These are phyloP conservation scores for Plectrocnemia conspersa DNA, from an alignment of 1,140 invertebrate genomes.

Conservation along the genomic window DNA sequence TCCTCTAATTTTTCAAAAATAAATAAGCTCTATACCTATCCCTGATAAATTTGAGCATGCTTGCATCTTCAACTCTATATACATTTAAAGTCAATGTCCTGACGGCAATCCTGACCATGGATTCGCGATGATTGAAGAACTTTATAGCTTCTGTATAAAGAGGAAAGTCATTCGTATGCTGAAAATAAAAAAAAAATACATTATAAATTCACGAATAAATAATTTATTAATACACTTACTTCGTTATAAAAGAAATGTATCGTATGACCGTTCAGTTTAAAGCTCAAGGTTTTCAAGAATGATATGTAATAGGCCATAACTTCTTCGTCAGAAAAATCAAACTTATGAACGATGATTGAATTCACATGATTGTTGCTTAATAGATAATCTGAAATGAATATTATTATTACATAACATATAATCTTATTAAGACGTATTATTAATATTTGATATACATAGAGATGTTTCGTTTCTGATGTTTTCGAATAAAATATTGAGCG, in stretches of 20 bases:
- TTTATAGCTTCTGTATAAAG: constrained; percentile 98
- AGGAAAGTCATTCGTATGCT: constrained; percentile 99
- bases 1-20: background rate
- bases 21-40: constrained; percentile 58
- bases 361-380: constrained; percentile 99
- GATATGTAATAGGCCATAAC: constrained; percentile 99
- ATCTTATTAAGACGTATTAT: constrained; percentile 13
- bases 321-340: constrained; percentile 99
- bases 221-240: constrained; percentile 56
- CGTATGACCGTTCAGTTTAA: constrained; percentile 97
- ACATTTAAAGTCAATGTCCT: constrained; percentile 96
- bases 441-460: constrained; percentile 72
- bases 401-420: constrained; percentile 13
- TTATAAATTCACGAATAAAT: constrained; percentile 9
- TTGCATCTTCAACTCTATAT: constrained; percentile 89
- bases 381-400: constrained; percentile 84
- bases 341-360: constrained; percentile 98
- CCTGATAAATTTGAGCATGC: constrained; percentile 93
- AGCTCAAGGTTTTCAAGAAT: constrained; percentile 95
- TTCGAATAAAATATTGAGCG: constrained; percentile 98
- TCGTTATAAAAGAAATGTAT: constrained; percentile 99
- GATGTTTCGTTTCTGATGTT: constrained; percentile 99
- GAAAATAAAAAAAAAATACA: constrained; percentile 41
- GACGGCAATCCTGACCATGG: constrained; percentile 98
- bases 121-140: constrained; percentile 98